A percentile compares a stretch with the other conserved stretches of the same genome.
These are phyloP conservation scores for Eilema depressum DNA, from an alignment of 2,888 invertebrate genomes.

Conservation along the genomic window DNA sequence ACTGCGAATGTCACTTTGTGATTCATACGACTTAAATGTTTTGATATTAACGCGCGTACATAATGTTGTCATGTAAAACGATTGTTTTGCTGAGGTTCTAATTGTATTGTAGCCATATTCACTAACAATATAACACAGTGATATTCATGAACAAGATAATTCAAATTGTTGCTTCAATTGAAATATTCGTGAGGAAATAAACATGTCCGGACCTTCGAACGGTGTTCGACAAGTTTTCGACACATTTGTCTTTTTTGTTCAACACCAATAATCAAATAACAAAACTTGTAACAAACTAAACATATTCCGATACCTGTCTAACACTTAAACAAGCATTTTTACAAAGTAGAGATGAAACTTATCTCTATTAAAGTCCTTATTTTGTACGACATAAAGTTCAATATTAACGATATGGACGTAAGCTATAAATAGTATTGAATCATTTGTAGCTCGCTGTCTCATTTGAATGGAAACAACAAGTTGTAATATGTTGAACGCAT, in stretches of 20 bases:
- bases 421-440: conserved; percentile 14
- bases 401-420: conserved; percentile 3
- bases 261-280: conserved; percentile 57
- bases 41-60: not conserved
- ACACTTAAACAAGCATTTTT: conserved; percentile 43
- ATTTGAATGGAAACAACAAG: conserved; percentile 37
- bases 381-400: conserved; percentile 20
- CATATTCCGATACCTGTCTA: conserved; percentile 46
- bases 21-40: not conserved
- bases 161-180: conserved; percentile 34
- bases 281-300: conserved; percentile 48
- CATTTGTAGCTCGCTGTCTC: conserved; percentile 49
- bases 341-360: conserved; percentile 15
- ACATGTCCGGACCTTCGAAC: conserved; percentile 45
- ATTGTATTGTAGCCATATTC: conserved; percentile 10
- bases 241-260: conserved; percentile 57
- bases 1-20: not conserved
- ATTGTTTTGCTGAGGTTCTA: not conserved
- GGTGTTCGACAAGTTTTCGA: conserved; percentile 48
- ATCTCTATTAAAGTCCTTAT: conserved; percentile 23
- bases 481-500: conserved; percentile 34
- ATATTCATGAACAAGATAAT: conserved; percentile 41
- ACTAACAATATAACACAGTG: conserved; percentile 39
- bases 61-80: not conserved
- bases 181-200: conserved; percentile 49